Percentiles rank a stretch among this genome's conserved stretches.
phyloP scores from a whole-genome alignment of 1,140 invertebrate species.

The Adoxophyes honmai region DNA sequence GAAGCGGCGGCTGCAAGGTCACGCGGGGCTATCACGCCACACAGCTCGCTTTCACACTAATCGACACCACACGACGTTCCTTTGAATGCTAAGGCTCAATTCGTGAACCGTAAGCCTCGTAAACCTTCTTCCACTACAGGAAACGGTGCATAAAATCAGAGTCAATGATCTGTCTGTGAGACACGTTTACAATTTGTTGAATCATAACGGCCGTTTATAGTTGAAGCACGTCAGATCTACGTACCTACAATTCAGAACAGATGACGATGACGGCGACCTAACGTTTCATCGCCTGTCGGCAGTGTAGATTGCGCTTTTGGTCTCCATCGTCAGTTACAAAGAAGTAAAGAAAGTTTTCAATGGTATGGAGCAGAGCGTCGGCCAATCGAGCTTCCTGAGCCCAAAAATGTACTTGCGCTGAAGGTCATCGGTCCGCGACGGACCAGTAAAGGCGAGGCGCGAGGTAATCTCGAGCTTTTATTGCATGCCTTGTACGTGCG shows the following conservation, averaged over 20 bases:
- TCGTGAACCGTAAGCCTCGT: not conserved
- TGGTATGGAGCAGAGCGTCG: not conserved
- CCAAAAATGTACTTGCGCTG: too few species aligned
- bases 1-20: slow-evolving; percentile 20
- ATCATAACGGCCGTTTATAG: too few species aligned
- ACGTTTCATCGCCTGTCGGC: slow-evolving; percentile 31
- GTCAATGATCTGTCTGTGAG: slow-evolving; percentile 12
- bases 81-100: slow-evolving; percentile 5
- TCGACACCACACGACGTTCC: slow-evolving; percentile 7
- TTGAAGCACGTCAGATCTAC: too few species aligned
- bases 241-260: too few species aligned
- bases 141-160: not conserved
- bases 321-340: too few species aligned
- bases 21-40: slow-evolving; percentile 21
- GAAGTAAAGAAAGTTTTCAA: too few species aligned
- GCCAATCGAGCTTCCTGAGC: too few species aligned
- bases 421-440: not conserved
- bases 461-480: slow-evolving; percentile 32
- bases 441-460: not conserved
- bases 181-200: too few species aligned
- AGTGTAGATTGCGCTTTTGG: slow-evolving; percentile 36
- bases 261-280: slow-evolving; percentile 17
- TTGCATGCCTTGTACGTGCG: slow-evolving; percentile 56
- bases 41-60: slow-evolving; percentile 21
- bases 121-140: not conserved